Evolutionary conservation across 35 echinoderm and acorn worm genomes (phyloP).

Genomic region (Apostichopus californicus): DNA sequence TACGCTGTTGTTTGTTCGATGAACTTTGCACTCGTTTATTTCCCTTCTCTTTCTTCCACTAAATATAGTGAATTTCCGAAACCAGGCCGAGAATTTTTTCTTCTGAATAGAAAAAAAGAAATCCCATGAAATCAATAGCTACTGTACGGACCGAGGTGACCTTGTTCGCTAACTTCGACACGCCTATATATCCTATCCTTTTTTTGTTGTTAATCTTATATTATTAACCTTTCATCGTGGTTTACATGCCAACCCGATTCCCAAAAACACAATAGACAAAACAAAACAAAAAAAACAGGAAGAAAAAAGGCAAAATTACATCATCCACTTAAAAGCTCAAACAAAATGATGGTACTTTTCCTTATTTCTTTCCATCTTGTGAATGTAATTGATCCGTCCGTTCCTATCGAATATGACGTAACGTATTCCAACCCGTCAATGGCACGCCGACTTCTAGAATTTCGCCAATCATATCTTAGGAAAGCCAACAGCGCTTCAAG

Average conservation of each 20-base stretch:
- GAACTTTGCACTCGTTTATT: no score
- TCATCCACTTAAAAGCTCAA: slow-evolving; percentile 13
- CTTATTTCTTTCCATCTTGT: background rate
- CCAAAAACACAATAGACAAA: background rate
- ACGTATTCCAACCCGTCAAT: background rate
- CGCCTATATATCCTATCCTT: background rate
- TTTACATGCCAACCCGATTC: background rate
- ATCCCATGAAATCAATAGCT: background rate
- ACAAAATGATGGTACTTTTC: slow-evolving; percentile 39
- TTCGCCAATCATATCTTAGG: slow-evolving; percentile 24
- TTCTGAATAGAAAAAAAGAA: no score
- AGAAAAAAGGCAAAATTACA: slow-evolving; percentile 8
- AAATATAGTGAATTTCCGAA: no score
- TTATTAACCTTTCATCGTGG: no score
- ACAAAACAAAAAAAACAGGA: background rate
- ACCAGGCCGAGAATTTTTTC: no score
- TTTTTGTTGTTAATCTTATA: background rate
- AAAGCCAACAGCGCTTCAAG: background rate
- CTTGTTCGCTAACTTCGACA: background rate
- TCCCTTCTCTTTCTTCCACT: no score
- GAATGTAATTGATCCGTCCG: slow-evolving; percentile 39
- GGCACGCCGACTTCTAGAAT: slow-evolving; percentile 42
- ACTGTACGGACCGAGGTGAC: background rate
- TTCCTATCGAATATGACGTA: slow-evolving; percentile 15
- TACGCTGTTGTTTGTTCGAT: no score